A percentile compares a stretch with the other conserved stretches of the same genome.
Conservation (phyloP, 2,888 invertebrate genomes). For the Elegia similella region DNA sequence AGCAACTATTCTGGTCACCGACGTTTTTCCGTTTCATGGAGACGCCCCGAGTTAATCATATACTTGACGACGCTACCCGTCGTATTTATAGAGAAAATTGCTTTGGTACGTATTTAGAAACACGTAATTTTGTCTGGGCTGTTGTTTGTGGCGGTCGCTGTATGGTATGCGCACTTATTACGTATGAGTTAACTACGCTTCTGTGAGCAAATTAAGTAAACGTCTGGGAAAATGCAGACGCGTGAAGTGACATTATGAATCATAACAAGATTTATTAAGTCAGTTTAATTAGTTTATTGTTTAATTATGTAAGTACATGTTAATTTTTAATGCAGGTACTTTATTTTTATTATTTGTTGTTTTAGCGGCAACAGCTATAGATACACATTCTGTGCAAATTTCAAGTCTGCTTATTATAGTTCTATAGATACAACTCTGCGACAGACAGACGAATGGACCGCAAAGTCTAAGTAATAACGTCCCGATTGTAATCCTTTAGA, state of each 20-base stretch:
- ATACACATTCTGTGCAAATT: no score
- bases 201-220: constrained; percentile 23
- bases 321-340: no score
- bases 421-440: no score
- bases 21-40: constrained; percentile 76
- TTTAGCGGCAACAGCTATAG: no score
- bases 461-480: no score
- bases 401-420: no score
- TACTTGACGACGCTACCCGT: constrained; percentile 60
- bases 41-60: constrained; percentile 75
- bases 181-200: constrained; percentile 13
- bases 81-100: constrained; percentile 68
- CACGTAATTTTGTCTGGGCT: constrained; percentile 53
- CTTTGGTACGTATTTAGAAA: constrained; percentile 55
- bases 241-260: not conserved
- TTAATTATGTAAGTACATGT: no score
- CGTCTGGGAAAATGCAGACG: constrained; percentile 3
- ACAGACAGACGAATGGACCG: no score
- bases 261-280: no score
- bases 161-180: constrained; percentile 21
- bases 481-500: no score
- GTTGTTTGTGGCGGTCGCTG: constrained; percentile 34
- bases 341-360: no score
- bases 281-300: no score
- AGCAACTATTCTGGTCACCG: constrained; percentile 67